Percentiles rank a stretch among this genome's conserved stretches.
Evolutionary conservation across 1,140 invertebrate species (phyloP).

Genomic region (Tetramorium simillimum): DNA sequence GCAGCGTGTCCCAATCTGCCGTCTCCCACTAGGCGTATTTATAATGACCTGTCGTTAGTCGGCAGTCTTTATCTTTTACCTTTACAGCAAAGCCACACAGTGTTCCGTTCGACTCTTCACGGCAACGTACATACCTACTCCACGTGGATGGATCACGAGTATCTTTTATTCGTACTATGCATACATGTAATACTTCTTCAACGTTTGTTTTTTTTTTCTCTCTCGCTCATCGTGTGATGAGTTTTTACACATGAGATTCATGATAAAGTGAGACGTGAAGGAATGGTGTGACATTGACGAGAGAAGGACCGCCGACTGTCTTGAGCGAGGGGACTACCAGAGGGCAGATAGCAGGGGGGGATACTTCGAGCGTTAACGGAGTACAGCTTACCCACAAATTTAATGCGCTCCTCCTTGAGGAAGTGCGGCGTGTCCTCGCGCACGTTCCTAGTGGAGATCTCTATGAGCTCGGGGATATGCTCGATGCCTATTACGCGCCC

Average conservation of each 20-base stretch:
- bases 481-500: conserved; percentile 90
- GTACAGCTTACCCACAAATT: conserved; percentile 80
- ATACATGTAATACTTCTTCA: conserved; percentile 31
- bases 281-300: conserved; percentile 30
- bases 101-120: conserved; percentile 63
- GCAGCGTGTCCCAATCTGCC: conserved; percentile 87
- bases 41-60: conserved; percentile 84
- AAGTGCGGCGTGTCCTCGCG: conserved; percentile 79
- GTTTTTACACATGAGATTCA: not conserved
- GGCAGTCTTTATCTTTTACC: conserved; percentile 74
- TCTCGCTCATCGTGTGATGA: conserved; percentile 1
- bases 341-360: not conserved
- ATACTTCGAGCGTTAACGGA: not conserved
- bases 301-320: conserved; percentile 32
- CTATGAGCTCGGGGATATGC: conserved; percentile 89
- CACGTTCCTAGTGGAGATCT: conserved; percentile 79
- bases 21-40: conserved; percentile 88
- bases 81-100: conserved; percentile 68
- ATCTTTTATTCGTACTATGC: conserved; percentile 60
- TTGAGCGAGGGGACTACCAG: not conserved
- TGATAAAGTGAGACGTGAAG: not conserved
- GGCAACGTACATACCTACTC: conserved; percentile 69
- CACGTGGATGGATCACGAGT: conserved; percentile 66
- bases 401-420: conserved; percentile 79
- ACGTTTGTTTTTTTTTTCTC: not conserved